These are phyloP conservation scores for Drosophila quasianomalipes DNA, from an alignment of 2,888 invertebrate species.

Conservation along the genomic window DNA sequence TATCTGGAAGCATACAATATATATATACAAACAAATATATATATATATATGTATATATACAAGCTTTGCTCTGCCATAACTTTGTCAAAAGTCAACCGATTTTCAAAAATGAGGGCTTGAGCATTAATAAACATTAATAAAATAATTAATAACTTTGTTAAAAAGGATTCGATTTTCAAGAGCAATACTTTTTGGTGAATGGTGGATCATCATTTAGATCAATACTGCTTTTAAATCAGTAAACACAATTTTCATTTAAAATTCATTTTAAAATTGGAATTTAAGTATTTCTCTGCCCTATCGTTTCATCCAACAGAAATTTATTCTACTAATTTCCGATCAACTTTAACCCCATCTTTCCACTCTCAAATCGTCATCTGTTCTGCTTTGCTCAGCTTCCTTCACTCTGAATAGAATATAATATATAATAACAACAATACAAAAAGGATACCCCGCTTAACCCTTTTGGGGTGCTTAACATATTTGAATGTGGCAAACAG, in stretches of 20 bases:
- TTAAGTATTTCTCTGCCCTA: background rate
- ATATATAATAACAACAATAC: conserved; percentile 2
- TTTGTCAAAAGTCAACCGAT: no score
- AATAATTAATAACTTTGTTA: no score
- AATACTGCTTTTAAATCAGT: no score
- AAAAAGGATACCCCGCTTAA: conserved; percentile 47
- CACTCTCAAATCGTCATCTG: conserved; percentile 12
- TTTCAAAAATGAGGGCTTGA: no score
- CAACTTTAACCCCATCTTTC: conserved; percentile 23
- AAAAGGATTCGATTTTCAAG: no score
- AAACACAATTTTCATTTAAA: no score
- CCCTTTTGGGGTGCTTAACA: conserved; percentile 36
- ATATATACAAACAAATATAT: no score
- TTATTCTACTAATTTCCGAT: conserved; percentile 39
- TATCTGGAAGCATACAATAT: background rate
- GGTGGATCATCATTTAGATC: no score
- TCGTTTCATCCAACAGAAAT: conserved; percentile 19
- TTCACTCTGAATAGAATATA: background rate
- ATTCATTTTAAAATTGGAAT: no score
- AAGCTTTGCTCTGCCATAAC: background rate
- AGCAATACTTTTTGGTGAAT: no score
- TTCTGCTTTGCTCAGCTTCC: conserved; percentile 13
- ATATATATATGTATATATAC: no score
- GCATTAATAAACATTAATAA: no score
- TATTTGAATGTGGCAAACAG: conserved; percentile 47